Base-by-base conservation (phyloP, 1,140 invertebrate genomes). In the Triops longicaudatus region DNA sequence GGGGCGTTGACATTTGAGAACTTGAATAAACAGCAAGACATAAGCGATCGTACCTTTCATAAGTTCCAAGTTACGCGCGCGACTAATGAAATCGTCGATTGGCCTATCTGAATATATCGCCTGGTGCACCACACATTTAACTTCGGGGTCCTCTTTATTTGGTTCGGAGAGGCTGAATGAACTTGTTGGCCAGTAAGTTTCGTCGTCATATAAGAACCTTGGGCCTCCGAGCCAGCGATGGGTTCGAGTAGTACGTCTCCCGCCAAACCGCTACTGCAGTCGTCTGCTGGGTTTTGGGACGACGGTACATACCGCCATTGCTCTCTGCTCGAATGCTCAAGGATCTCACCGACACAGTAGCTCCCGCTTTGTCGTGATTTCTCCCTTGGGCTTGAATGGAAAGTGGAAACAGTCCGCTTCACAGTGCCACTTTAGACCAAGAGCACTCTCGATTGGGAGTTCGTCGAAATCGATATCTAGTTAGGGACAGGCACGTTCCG, bases 231-330 rank as follows among this genome's bases (percentile, higher is more conserved):
- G 28, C 80, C 80, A 81, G n/a, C 77, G 42, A 27, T 71, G 14
- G 0, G 28, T 11, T 1, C 10, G 7, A 17, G n/a, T 14, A 80
- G 75, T 43, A 17, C 27, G 7, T 4, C 22, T 17, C 43, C 72
- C 17, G 11, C 4, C 11, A 17, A 6, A 10, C n/a, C 71, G 43
- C 22, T 50, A 6, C 79, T 81, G 4, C 63, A 77, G 26, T 81
- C 78, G 71, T 81, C 81, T 1, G 80, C 79, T 7, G 80, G 76
- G 73, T 81, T 81, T 7, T 71, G 26, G 10, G 75, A 22, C 2
- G 79, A 78, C 7, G 79, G 78, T 10, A 81, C 76, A 77, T 80
- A 81, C 5, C 75, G 50, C 81, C 79, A 81, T 44, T 79, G 43
- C 9, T 31, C 17, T 1, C 17, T 41, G n/a, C 76, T 72, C 6